Evolutionary conservation across 1,140 invertebrate species (phyloP).

Genomic region (Centruroides sculpturatus): DNA sequence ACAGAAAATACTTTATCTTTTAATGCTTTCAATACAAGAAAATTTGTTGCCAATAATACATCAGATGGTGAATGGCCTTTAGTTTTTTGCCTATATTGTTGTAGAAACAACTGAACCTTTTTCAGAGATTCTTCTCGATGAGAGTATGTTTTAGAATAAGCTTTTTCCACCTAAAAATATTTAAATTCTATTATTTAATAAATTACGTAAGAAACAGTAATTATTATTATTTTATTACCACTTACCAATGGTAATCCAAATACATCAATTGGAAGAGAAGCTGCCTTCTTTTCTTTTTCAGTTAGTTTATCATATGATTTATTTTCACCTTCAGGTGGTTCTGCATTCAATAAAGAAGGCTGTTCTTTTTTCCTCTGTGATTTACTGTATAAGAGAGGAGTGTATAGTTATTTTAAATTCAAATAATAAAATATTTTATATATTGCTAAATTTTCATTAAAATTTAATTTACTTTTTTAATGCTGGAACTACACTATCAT

Average conservation of each 20-base stretch:
- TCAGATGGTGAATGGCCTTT: conserved; percentile 48
- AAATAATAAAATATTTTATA: background rate
- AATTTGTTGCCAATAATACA: conserved; percentile 55
- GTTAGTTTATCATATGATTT: conserved; percentile 28
- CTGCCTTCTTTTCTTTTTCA: conserved; percentile 77
- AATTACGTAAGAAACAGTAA: background rate
- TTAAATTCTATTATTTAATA: background rate
- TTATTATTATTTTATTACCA: conserved; percentile 1
- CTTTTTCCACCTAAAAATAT: conserved; percentile 60
- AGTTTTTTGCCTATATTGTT: conserved; percentile 15
- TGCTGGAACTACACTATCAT: conserved; percentile 8
- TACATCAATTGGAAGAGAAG: conserved; percentile 71
- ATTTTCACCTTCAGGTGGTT: background rate
- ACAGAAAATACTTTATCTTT: conserved; percentile 44
- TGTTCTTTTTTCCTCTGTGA: no score
- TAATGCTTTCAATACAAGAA: conserved; percentile 56
- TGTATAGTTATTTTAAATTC: no score
- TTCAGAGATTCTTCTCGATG: conserved; percentile 80
- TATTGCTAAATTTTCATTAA: no score
- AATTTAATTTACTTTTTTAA: conserved; percentile 8
- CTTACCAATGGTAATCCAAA: conserved; percentile 74
- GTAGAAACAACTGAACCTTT: conserved; percentile 39
- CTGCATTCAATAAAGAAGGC: background rate
- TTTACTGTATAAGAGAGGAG: no score
- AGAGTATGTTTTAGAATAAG: conserved; percentile 82